Evolutionary conservation across 1,140 invertebrate genomes (phyloP).

Genomic region (Drosophila orena): DNA sequence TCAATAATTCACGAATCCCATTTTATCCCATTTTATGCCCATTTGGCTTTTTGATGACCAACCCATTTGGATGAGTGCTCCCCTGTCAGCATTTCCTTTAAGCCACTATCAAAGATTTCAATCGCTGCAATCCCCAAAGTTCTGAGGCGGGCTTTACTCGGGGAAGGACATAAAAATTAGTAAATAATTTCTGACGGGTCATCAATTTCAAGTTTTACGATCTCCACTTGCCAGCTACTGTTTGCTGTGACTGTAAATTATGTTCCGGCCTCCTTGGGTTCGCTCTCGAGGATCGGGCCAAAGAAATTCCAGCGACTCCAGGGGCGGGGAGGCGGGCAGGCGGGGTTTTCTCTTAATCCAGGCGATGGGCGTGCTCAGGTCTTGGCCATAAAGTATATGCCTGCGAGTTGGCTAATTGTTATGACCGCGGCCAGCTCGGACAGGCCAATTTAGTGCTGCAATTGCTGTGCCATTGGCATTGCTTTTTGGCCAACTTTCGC

Average conservation of each 20-base stretch:
- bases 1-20: conserved; percentile 7
- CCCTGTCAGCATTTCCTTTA: conserved; percentile 24
- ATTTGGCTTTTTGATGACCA: conserved; percentile 13
- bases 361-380: conserved; percentile 45
- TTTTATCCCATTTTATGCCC: neutral
- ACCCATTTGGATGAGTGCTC: conserved; percentile 19
- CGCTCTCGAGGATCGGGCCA: conserved; percentile 25
- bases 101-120: conserved; percentile 29
- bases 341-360: conserved; percentile 46
- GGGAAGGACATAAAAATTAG: conserved; percentile 67
- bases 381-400: conserved; percentile 57
- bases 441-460: conserved; percentile 63
- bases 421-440: conserved; percentile 62
- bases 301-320: conserved; percentile 8
- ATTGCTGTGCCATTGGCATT: conserved; percentile 50
- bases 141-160: conserved; percentile 11
- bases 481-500: conserved; percentile 62
- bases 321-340: neutral
- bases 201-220: conserved; percentile 84
- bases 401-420: conserved; percentile 65
- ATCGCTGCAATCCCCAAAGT: conserved; percentile 17
- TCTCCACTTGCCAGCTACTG: conserved; percentile 75
- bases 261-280: conserved; percentile 34
- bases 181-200: conserved; percentile 82
- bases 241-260: conserved; percentile 82